Percentiles rank a stretch among this genome's conserved stretches.
Evolutionary conservation across 64 coral and sea anemone species (phyloP).

Genomic region (Dendronephthya gigantea): DNA sequence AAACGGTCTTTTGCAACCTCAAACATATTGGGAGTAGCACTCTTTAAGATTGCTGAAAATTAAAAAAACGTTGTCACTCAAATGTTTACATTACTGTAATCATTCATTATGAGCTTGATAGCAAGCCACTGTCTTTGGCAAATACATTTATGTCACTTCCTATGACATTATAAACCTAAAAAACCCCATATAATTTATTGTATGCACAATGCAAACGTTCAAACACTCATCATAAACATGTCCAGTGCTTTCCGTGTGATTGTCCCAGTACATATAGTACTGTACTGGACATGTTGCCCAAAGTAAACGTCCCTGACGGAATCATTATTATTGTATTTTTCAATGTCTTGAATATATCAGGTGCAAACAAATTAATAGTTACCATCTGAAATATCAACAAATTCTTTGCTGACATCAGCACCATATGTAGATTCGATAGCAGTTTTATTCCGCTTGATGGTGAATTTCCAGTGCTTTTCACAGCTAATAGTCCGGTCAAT

Average conservation of each 20-base stretch:
- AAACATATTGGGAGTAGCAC: conserved; percentile 49
- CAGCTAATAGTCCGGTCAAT: conserved; percentile 45
- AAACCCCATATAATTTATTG: too few species aligned
- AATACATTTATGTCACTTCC: too few species aligned
- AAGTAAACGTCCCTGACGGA: not conserved
- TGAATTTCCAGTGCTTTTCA: conserved; percentile 53
- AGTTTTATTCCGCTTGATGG: conserved; percentile 38
- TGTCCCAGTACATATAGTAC: too few species aligned
- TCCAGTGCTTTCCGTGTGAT: too few species aligned
- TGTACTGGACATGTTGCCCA: not conserved
- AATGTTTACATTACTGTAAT: not conserved
- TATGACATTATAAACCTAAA: too few species aligned
- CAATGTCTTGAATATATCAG: not conserved
- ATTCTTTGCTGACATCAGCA: conserved; percentile 44
- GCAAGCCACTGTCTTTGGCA: too few species aligned
- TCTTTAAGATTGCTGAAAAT: conserved; percentile 48
- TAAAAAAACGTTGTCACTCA: not conserved
- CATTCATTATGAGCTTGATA: too few species aligned
- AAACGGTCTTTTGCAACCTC: conserved; percentile 41
- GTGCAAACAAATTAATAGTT: not conserved
- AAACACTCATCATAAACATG: too few species aligned
- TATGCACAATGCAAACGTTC: too few species aligned
- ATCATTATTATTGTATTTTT: too few species aligned
- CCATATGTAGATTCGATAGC: conserved; percentile 53
- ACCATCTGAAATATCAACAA: conserved; percentile 45